Conservation (phyloP, 2,113 vertebrate species). For the Crotalus tigris region DNA sequence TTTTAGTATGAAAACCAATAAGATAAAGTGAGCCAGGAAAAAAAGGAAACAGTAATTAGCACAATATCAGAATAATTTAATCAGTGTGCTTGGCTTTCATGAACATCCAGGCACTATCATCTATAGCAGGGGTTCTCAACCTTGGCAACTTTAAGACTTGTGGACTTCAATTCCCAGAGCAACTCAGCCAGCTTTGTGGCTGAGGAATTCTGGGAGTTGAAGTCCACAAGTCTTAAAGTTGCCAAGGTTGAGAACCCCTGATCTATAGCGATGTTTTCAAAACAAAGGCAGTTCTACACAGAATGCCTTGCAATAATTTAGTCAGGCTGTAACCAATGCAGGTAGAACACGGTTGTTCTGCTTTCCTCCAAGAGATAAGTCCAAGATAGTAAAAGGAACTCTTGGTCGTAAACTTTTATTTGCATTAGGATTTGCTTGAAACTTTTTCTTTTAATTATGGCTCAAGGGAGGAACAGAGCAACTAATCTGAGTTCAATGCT, state of each 20-base stretch:
- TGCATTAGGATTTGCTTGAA: not conserved
- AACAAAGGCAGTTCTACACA: too few species aligned
- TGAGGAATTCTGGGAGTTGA: too few species aligned
- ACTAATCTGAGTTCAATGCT: not conserved
- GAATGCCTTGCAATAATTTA: not conserved
- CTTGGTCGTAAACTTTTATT: not conserved
- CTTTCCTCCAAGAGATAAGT: not conserved
- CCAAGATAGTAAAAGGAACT: not conserved
- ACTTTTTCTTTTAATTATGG: not conserved
- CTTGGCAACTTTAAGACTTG: too few species aligned
- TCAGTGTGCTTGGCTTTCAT: not conserved
- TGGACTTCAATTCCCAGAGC: too few species aligned
- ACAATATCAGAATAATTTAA: not conserved
- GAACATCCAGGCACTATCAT: not conserved
- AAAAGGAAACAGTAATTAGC: not conserved
- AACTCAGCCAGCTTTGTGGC: too few species aligned
- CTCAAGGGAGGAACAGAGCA: not conserved
- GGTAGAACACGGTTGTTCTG: not conserved
- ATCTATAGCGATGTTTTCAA: not conserved
- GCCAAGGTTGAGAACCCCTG: too few species aligned
- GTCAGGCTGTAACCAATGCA: not conserved
- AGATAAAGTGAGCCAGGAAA: not conserved
- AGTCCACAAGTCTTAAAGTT: too few species aligned
- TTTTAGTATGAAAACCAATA: not conserved
- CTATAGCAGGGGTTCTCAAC: not conserved